Percentiles rank a stretch among this genome's conserved stretches.
Evolutionary conservation across 2,888 invertebrate genomes (phyloP).

Genomic region (Icerya purchasi): DNA sequence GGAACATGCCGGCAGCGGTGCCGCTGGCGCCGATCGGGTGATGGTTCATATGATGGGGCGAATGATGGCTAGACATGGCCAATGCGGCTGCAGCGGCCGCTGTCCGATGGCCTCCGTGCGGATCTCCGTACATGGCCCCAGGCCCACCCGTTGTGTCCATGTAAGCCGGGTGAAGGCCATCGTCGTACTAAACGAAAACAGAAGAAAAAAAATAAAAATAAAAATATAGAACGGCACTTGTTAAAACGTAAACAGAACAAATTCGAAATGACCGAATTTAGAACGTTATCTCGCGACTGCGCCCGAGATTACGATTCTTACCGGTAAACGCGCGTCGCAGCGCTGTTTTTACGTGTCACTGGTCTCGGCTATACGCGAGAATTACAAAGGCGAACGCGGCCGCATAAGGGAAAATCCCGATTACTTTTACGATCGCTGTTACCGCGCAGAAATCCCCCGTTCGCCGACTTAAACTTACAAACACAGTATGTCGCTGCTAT

Average conservation of each 20-base stretch:
- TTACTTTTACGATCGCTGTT: too few species aligned
- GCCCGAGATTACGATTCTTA: too few species aligned
- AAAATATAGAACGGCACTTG: background rate
- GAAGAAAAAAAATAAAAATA: conserved; percentile 19
- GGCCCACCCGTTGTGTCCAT: conserved; percentile 43
- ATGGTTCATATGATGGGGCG: conserved; percentile 22
- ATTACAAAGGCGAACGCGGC: too few species aligned
- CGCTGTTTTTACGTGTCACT: too few species aligned
- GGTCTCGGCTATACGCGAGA: too few species aligned
- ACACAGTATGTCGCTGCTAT: too few species aligned
- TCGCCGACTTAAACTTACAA: too few species aligned
- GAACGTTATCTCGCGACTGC: too few species aligned
- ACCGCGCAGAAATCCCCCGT: too few species aligned
- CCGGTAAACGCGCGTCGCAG: too few species aligned
- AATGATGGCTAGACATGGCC: conserved; percentile 18
- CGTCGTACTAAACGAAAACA: conserved; percentile 55
- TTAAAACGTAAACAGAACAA: background rate
- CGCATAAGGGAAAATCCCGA: too few species aligned
- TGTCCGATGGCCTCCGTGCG: conserved; percentile 35
- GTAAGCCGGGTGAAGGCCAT: conserved; percentile 68
- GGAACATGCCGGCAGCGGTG: conserved; percentile 10
- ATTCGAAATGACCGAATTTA: too few species aligned
- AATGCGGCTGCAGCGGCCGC: background rate
- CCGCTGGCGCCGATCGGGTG: conserved; percentile 8
- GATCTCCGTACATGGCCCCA: conserved; percentile 41